Base-by-base conservation (phyloP, 2,113 vertebrate species). In the Ceyx margarethae region DNA sequence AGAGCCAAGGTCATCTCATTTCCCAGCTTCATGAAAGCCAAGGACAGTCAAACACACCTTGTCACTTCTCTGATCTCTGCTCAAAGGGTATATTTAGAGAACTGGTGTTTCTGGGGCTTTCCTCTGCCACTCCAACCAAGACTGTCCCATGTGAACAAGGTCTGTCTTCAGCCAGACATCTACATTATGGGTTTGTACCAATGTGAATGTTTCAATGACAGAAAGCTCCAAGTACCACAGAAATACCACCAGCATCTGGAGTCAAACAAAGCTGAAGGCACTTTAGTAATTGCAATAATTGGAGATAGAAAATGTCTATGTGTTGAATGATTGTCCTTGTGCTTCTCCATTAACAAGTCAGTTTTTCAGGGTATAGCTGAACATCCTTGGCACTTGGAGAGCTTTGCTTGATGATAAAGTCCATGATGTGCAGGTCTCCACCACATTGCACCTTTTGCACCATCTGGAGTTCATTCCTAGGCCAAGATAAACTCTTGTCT, bases 141-240 rank as follows among this genome's bases (percentile, higher is more conserved):
- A 45, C 15, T 61, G 12, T 62, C 17, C 19, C 19, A 10, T 5
- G 5, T 22, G 18, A 87, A 40, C 0, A 0, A 73, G 10, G 13
- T 48, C 17, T 46, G 71, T 9, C 26, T 71, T 74, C 51, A 81
- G 9, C 12, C 72, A 74, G 46, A 16, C 29, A n/a, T 10, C 50
- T 17, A 6, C 22, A 7, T 17, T 33, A 48, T 3, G 3, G 6
- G 19, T 42, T 88, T 83, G n/a, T 60, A 46, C 33, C 22, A 29
- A 26, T 12, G 23, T 43, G 28, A 57, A 28, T n/a, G 2, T 8
- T 4, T 3, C 1, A 1, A 1, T 40, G 23, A 28, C 11, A 51
- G 58, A 82, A 87, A 92, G 62, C 11, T 54, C 50, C 31, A 14
- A 4, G 12, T 12, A 13, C 21, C 57, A 48, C 40, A 60, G 5